phyloP scores from a whole-genome alignment of 2,113 vertebrate species.

The Caracal caracal region DNA sequence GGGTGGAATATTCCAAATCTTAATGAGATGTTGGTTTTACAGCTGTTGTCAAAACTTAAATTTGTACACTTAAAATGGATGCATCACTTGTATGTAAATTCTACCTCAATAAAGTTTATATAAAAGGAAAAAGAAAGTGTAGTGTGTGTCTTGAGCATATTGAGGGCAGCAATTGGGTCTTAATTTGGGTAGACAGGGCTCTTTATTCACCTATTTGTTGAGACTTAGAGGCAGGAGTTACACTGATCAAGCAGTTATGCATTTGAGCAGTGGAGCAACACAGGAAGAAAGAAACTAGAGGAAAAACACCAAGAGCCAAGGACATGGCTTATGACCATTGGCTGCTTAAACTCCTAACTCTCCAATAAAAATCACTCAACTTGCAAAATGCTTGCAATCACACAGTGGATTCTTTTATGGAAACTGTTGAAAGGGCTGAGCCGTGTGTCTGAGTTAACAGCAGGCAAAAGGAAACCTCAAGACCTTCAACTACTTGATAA shows the following conservation, averaged over 20 bases:
- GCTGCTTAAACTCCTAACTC: neutral
- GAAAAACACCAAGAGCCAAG: neutral
- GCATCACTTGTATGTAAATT: neutral
- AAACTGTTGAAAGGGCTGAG: neutral
- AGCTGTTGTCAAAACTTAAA: slow-evolving; percentile 1
- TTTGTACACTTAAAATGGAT: neutral
- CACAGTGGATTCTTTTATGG: neutral
- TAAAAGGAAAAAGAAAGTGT: neutral
- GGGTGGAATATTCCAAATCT: neutral
- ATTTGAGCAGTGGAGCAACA: neutral
- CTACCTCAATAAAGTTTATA: neutral
- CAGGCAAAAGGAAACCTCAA: slow-evolving; percentile 8
- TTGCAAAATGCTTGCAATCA: neutral
- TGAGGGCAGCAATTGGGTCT: neutral
- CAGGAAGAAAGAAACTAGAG: neutral
- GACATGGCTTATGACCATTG: neutral
- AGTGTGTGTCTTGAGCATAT: neutral
- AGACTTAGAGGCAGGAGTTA: neutral
- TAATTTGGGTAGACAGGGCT: neutral
- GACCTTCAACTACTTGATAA: neutral
- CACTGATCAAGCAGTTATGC: neutral
- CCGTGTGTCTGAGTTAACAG: neutral
- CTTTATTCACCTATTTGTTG: neutral
- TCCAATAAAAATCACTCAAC: neutral
- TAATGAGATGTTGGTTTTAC: neutral